Evolutionary conservation across 2,113 vertebrate genomes (phyloP).

Genomic region (Vicugna pacos): DNA sequence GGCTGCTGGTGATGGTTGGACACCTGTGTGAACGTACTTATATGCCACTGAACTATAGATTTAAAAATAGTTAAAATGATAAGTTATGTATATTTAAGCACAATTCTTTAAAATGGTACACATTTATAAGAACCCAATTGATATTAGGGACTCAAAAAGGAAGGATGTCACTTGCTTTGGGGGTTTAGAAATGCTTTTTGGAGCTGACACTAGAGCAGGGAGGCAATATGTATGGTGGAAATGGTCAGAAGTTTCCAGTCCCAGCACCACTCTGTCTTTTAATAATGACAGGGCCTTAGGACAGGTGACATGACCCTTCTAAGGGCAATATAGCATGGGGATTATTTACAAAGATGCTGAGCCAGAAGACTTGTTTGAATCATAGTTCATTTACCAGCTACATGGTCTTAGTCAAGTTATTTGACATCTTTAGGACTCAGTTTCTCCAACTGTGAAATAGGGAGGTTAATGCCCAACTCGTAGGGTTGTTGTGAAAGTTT

Average conservation of each 20-base stretch:
- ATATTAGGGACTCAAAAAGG: neutral
- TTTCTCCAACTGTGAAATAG: slow-evolving; percentile 11
- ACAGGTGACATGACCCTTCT: neutral
- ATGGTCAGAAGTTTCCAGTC: neutral
- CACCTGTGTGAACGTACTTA: neutral
- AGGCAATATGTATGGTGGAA: neutral
- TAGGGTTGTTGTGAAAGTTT: neutral
- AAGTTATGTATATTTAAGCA: neutral
- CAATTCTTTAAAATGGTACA: neutral
- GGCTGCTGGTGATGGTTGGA: too few species aligned
- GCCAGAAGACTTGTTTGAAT: neutral
- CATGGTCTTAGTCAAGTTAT: neutral
- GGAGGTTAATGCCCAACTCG: neutral
- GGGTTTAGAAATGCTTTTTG: neutral
- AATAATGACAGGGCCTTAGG: neutral
- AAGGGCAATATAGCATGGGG: neutral
- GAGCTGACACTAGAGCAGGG: neutral
- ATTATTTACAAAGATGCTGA: neutral
- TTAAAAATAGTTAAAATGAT: slow-evolving; percentile 3
- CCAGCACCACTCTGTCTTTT: neutral
- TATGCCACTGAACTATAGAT: neutral
- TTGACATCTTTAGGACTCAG: neutral
- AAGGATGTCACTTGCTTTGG: neutral
- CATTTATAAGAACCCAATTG: neutral
- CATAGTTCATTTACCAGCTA: neutral